Evolutionary conservation across 2,888 invertebrate species (phyloP), one percentile per base, ranked within the genome.

Genomic region (Ectemnius continuus): DNA sequence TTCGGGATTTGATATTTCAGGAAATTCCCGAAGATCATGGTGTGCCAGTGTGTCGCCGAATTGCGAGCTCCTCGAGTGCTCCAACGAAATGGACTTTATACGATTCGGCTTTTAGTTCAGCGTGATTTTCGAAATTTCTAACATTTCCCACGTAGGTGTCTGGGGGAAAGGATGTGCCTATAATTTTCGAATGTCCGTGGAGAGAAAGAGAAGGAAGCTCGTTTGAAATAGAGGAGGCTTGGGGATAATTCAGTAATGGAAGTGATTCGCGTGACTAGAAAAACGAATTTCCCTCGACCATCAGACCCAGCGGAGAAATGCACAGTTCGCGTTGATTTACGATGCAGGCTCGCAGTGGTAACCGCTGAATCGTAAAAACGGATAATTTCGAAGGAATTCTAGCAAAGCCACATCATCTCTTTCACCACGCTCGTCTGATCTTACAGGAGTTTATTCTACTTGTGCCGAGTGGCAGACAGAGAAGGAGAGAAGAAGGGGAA

Each of bases 361-460:
- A 61, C 36, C 69, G 36, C 46, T 71, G 63, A 67, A 57, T 67
- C 67, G 72, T 66, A 61, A 76, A 76, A 77, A 73, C 28, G 72
- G 58, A 70, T 77, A 77, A 77, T 77, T 77, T 73, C 67, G 64
- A 76, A 72, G 76, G 69, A 76, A 76, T 67, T 66, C 61, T 46
- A 20, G 46, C 18, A 57, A 57, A 26, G 61, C 48, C 45, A 11
- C 13, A 20, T 46, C 28, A 67, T 75, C 70, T 48, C 75, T 70
- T 52, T 57, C 18, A 58, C 45, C 61, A 20, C 26, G 4, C 52
- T 5, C 16, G 52, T 52, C 52, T 52, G 14, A 52, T 14, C 52
- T 16, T 16, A 16, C 52, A 14, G 5, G 8, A 52, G n/a, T 16
- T 52, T 14, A 52, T 52, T 16, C 3, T 52, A 6, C 8, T 52